Percentiles rank a stretch among this genome's conserved stretches.
Conservation (phyloP, 2,797 vertebrate species). For the Chiroxiphia lanceolata region DNA sequence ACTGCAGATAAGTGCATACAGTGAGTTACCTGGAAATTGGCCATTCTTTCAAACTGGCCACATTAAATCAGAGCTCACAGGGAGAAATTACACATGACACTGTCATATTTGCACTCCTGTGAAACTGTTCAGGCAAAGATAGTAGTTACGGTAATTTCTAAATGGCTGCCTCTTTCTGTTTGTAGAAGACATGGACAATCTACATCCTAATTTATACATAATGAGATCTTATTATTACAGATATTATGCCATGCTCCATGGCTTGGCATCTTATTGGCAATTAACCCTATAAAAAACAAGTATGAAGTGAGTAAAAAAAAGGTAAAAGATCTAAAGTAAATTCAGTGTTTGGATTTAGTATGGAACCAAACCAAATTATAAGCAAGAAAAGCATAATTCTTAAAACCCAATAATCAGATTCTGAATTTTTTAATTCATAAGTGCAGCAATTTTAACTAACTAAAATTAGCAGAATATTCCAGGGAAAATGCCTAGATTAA, state of each 20-base stretch:
- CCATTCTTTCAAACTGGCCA: not conserved
- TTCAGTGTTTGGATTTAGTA: not conserved
- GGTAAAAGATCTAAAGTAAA: not conserved
- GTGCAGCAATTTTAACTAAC: not conserved
- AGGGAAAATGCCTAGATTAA: not conserved
- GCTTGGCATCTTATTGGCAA: not conserved
- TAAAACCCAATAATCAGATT: not conserved
- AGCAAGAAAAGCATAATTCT: not conserved
- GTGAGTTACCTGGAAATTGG: not conserved
- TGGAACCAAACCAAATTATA: not conserved
- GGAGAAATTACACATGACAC: not conserved
- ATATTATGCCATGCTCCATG: not conserved
- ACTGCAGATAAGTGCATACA: not conserved
- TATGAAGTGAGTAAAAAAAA: not conserved
- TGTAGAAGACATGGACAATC: not conserved
- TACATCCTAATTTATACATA: not conserved
- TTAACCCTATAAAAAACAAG: not conserved
- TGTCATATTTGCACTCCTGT: not conserved
- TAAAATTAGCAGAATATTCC: not conserved
- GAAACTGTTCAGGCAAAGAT: not conserved
- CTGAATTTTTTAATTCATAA: not conserved
- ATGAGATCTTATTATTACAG: not conserved
- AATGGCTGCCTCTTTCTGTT: not conserved
- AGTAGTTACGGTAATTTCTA: not conserved
- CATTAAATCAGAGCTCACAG: not conserved